These are phyloP conservation scores for Lottia gigantea DNA, from an alignment of 2,888 invertebrate genomes.

Conservation along the genomic window DNA sequence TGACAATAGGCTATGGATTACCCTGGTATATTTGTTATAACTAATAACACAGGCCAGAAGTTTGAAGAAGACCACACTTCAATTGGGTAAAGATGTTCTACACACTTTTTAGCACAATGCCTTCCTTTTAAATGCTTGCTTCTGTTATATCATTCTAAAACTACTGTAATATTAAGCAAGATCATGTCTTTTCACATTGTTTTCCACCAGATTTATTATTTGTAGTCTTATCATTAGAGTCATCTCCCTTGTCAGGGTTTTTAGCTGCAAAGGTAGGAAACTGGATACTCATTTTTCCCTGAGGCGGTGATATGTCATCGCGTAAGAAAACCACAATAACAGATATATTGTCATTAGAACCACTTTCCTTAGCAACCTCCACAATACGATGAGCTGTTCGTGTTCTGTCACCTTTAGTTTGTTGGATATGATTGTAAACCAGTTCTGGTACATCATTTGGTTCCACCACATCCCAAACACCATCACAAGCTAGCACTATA, in stretches of 20 bases:
- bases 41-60: too few species aligned
- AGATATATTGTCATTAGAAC: conserved; percentile 90
- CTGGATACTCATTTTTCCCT: conserved; percentile 5
- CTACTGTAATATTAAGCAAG: too few species aligned
- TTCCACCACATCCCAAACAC: conserved; percentile 84
- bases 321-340: conserved; percentile 86
- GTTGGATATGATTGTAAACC: conserved; percentile 78
- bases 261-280: background rate
- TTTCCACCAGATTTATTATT: background rate
- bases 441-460: conserved; percentile 79
- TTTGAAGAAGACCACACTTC: too few species aligned
- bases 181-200: too few species aligned
- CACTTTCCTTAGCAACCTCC: conserved; percentile 79
- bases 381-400: conserved; percentile 79
- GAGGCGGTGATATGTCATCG: conserved; percentile 16
- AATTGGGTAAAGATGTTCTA: too few species aligned
- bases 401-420: conserved; percentile 73
- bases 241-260: background rate
- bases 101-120: too few species aligned
- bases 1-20: too few species aligned
- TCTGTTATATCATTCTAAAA: too few species aligned
- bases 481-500: conserved; percentile 91
- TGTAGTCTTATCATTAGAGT: background rate
- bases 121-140: too few species aligned
- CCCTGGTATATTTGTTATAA: too few species aligned